These are phyloP conservation scores for Phortica magna DNA, from an alignment of 2,888 invertebrate genomes.

Conservation along the genomic window DNA sequence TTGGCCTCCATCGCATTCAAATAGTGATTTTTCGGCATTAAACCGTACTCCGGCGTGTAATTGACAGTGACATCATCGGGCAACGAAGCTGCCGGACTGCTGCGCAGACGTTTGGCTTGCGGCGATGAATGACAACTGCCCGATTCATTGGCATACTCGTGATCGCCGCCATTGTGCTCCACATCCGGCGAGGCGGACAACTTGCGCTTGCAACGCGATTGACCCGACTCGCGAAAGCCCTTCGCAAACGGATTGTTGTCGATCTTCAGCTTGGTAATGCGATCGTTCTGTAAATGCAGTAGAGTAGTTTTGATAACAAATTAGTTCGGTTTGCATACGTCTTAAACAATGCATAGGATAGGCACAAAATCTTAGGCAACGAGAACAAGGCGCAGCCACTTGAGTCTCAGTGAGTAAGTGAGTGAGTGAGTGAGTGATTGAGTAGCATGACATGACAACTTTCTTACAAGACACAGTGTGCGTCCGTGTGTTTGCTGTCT, in stretches of 20 bases:
- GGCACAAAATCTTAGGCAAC: conserved; percentile 37
- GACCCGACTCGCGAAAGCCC: conserved; percentile 92
- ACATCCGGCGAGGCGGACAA: conserved; percentile 70
- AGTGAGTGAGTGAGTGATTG: conserved; percentile 7
- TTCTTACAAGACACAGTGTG: conserved; percentile 34
- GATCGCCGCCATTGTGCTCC: conserved; percentile 2
- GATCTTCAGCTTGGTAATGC: conserved; percentile 92
- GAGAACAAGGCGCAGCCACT: conserved; percentile 32
- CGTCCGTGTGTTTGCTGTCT: conserved; percentile 41
- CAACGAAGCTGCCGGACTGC: conserved; percentile 18
- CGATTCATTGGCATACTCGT: conserved; percentile 20
- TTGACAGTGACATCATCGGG: conserved; percentile 48
- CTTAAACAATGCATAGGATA: background rate
- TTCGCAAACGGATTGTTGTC: conserved; percentile 96
- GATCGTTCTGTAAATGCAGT: conserved; percentile 83
- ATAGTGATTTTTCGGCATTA: conserved; percentile 53
- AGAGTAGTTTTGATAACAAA: background rate
- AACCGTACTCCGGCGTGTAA: conserved; percentile 22
- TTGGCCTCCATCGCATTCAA: conserved; percentile 62
- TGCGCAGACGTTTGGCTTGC: conserved; percentile 67
- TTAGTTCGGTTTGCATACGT: background rate
- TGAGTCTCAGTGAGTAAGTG: conserved; percentile 23
- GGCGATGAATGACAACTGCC: conserved; percentile 39
- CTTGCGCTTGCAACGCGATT: conserved; percentile 85
- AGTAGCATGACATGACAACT: conserved; percentile 46